Percentiles rank a stretch among this genome's conserved stretches.
Conservation (phyloP, 2,797 vertebrate genomes). For the Sylvilagus floridanus region DNA sequence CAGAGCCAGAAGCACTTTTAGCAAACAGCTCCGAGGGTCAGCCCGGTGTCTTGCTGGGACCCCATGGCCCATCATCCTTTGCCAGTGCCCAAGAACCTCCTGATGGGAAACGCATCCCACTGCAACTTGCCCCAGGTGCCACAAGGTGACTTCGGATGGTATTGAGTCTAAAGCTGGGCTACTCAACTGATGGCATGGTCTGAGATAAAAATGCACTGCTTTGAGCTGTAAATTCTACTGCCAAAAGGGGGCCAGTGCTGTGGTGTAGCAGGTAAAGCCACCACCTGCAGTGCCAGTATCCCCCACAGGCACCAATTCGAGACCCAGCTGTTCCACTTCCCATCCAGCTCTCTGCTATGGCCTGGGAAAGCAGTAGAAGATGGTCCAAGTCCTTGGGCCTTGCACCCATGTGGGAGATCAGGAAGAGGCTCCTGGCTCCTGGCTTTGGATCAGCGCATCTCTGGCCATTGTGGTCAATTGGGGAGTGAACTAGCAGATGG, state of each 20-base stretch:
- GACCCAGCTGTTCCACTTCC: too few relatives aligned
- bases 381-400: too few relatives aligned
- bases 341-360: too few relatives aligned
- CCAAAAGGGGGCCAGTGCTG: background rate
- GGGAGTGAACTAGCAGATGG: too few relatives aligned
- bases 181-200: background rate
- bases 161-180: background rate
- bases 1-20: constrained; percentile 81
- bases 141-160: background rate
- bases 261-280: too few relatives aligned
- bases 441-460: too few relatives aligned
- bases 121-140: background rate
- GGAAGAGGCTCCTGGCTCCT: too few relatives aligned
- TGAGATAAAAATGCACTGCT: constrained; percentile 7
- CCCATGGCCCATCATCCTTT: background rate
- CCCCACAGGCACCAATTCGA: too few relatives aligned
- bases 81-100: background rate
- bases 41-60: constrained; percentile 26
- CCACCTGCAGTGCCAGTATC: too few relatives aligned
- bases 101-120: background rate
- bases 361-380: too few relatives aligned
- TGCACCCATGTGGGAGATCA: too few relatives aligned
- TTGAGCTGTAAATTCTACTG: background rate
- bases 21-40: constrained; percentile 70
- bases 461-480: too few relatives aligned